phyloP scores from a whole-genome alignment of 2,888 invertebrate genomes.

The Dilophus febrilis region DNA sequence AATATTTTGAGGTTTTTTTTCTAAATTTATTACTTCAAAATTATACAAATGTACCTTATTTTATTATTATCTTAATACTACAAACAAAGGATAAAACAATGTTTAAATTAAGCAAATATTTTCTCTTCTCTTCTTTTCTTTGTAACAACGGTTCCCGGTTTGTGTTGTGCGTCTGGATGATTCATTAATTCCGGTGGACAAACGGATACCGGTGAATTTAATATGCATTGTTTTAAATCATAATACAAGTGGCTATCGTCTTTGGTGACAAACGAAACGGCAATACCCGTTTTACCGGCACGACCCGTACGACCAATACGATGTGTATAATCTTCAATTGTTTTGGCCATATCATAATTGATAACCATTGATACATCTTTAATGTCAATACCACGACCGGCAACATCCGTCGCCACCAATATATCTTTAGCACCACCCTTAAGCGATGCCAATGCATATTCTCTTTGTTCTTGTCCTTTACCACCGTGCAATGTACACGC shows the following conservation, averaged over 20 bases:
- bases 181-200: slow-evolving; percentile 95
- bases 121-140: slow-evolving; percentile 88
- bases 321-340: slow-evolving; percentile 95
- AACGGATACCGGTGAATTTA: slow-evolving; percentile 77
- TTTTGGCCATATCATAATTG: slow-evolving; percentile 99
- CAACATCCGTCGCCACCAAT: slow-evolving; percentile 97
- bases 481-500: slow-evolving; percentile 97
- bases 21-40: too few relatives aligned
- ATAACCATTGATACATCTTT: slow-evolving; percentile 98
- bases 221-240: slow-evolving; percentile 84
- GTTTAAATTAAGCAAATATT: slow-evolving; percentile 76
- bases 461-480: slow-evolving; percentile 98
- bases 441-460: slow-evolving; percentile 90
- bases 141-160: slow-evolving; percentile 87
- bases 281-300: slow-evolving; percentile 93
- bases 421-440: slow-evolving; percentile 96
- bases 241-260: slow-evolving; percentile 92
- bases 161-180: slow-evolving; percentile 96
- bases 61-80: too few relatives aligned
- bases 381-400: slow-evolving; percentile 99
- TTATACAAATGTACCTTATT: too few relatives aligned
- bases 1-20: too few relatives aligned
- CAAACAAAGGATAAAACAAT: too few relatives aligned
- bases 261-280: slow-evolving; percentile 92
- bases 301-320: slow-evolving; percentile 98